These are phyloP conservation scores for Aldrovandia affinis DNA, from an alignment of 2,797 vertebrate species.

Conservation along the genomic window DNA sequence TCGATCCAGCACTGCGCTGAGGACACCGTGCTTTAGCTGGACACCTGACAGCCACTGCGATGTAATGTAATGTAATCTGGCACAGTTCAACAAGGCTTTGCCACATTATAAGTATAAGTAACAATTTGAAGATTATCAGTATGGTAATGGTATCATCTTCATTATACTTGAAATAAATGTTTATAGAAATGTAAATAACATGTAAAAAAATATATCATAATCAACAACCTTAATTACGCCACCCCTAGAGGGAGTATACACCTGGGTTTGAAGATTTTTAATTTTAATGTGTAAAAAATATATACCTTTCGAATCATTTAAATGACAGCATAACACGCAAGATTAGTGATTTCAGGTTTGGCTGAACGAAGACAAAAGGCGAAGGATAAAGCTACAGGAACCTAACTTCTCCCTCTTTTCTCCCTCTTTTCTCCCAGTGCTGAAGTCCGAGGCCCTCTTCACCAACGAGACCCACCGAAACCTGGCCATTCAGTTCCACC, in stretches of 20 bases:
- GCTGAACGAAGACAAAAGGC: not conserved
- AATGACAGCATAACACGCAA: not conserved
- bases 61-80: not conserved
- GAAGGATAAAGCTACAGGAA: not conserved
- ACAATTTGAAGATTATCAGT: not conserved
- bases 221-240: not conserved
- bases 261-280: not conserved
- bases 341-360: not conserved
- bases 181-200: not conserved
- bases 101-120: not conserved
- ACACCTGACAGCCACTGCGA: no score
- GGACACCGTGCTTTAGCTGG: no score
- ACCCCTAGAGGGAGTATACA: not conserved
- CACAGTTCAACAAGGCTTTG: not conserved
- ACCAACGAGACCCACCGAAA: constrained; percentile 60
- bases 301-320: not conserved
- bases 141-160: not conserved
- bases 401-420: not conserved
- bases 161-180: not conserved
- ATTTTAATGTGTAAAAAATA: not conserved
- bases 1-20: no score
- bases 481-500: constrained; percentile 85
- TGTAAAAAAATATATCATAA: not conserved
- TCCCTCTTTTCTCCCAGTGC: constrained; percentile 60
- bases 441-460: constrained; percentile 70